A percentile compares a stretch with the other conserved stretches of the same genome.
Evolutionary conservation across 1,140 invertebrate species (phyloP).

Genomic region (Steinernema khuongi): DNA sequence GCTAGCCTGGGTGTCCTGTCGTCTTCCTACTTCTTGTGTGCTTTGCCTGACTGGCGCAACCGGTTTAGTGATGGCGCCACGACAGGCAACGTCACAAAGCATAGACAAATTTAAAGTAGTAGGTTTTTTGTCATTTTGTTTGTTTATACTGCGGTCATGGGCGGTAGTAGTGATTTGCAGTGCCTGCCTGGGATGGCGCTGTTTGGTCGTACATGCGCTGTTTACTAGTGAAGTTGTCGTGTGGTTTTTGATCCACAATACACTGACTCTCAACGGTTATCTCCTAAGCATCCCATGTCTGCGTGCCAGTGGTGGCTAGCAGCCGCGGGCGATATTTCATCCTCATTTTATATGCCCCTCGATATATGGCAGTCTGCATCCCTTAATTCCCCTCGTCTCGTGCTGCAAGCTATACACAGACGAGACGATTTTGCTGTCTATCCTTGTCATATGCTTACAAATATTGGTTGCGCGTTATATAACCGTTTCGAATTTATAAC

Average conservation of each 20-base stretch:
- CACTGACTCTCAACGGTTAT: no score
- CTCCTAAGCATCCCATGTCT: no score
- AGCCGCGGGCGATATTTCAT: no score
- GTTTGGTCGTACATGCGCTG: not conserved
- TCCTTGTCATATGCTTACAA: not conserved
- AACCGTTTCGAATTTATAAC: not conserved
- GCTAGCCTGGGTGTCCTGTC: not conserved
- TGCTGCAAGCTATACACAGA: no score
- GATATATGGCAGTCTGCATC: no score
- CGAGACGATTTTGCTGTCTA: no score
- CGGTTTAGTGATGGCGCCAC: not conserved
- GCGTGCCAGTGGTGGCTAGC: no score
- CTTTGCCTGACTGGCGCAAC: constrained; percentile 1
- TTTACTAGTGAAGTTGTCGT: not conserved
- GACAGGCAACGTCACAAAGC: constrained; percentile 11
- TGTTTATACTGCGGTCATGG: not conserved
- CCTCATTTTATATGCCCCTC: no score
- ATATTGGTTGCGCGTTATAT: not conserved
- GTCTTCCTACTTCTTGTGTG: not conserved
- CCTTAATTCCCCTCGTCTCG: no score
- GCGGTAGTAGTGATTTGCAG: not conserved
- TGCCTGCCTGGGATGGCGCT: not conserved
- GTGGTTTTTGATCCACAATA: no score
- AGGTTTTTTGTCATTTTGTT: not conserved
- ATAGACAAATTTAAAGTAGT: not conserved